Conservation (phyloP, 2,888 invertebrate genomes). For the Patella caerulea region DNA sequence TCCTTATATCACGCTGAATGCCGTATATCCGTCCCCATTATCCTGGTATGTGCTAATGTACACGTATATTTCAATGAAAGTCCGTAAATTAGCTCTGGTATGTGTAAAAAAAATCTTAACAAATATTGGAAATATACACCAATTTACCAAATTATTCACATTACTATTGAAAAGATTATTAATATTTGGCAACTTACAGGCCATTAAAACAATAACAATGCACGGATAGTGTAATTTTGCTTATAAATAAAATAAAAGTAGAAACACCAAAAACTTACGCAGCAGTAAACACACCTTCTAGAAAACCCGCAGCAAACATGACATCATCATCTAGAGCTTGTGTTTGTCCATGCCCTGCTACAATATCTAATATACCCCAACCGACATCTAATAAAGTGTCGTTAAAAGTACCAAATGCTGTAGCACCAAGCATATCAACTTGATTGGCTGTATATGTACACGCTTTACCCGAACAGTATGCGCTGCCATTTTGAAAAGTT, state of each 20-base stretch:
- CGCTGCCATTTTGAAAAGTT: conserved; percentile 12
- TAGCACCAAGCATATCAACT: conserved; percentile 18
- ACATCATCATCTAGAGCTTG: conserved; percentile 27
- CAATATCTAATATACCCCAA: conserved; percentile 49
- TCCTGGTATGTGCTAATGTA: no score
- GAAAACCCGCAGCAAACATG: conserved; percentile 49
- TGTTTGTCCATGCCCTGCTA: conserved; percentile 37
- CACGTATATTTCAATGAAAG: no score
- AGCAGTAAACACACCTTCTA: conserved; percentile 50
- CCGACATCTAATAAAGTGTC: conserved; percentile 41
- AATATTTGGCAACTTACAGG: no score
- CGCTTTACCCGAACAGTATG: conserved; percentile 16
- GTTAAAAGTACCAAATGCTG: conserved; percentile 46
- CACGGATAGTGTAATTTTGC: no score
- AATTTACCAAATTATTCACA: not conserved
- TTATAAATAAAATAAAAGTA: no score
- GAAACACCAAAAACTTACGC: conserved; percentile 30
- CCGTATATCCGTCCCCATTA: no score
- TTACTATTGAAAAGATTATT: not conserved
- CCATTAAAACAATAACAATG: no score
- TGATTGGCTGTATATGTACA: conserved; percentile 15
- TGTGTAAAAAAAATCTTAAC: no score
- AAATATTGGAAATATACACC: no score
- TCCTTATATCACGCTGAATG: no score
- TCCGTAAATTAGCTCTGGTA: no score